Percentiles rank a stretch among this genome's conserved stretches.
Conservation (phyloP, 2,797 vertebrate species). For the Prionace glauca region DNA sequence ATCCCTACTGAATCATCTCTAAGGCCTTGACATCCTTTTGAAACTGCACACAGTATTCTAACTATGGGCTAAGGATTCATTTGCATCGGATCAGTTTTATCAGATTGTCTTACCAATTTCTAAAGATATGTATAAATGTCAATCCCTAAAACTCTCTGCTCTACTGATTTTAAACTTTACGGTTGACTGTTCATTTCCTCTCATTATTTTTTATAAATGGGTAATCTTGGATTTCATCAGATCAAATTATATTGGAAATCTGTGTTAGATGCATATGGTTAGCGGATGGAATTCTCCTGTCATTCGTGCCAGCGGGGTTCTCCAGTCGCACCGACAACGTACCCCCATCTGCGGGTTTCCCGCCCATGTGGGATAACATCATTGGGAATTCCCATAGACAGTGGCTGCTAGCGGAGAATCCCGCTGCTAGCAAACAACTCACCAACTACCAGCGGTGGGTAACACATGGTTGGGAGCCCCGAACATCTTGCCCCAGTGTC, state of each 20-base stretch:
- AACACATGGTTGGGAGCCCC: too few relatives aligned
- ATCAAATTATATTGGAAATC: not conserved
- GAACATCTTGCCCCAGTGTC: too few relatives aligned
- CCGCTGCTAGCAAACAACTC: too few relatives aligned
- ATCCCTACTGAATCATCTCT: not conserved
- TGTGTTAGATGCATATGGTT: not conserved
- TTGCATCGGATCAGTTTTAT: not conserved
- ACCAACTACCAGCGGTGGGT: too few relatives aligned
- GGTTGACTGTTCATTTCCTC: not conserved
- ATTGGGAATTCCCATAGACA: too few relatives aligned
- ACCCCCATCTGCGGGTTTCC: too few relatives aligned
- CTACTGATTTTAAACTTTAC: not conserved
- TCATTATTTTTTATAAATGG: not conserved
- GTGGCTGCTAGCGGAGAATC: too few relatives aligned
- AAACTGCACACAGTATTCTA: not conserved
- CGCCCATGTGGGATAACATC: too few relatives aligned
- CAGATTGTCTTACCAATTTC: not conserved
- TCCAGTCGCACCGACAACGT: too few relatives aligned
- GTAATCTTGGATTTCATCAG: not conserved
- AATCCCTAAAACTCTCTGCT: too few relatives aligned
- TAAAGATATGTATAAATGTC: not conserved
- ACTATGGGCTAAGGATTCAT: not conserved
- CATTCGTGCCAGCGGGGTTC: too few relatives aligned
- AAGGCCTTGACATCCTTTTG: not conserved
- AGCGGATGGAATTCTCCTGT: not conserved